A percentile compares a stretch with the other conserved stretches of the same genome.
These are phyloP conservation scores for Thera britannica DNA, from an alignment of 2,888 invertebrate genomes.

Conservation along the genomic window DNA sequence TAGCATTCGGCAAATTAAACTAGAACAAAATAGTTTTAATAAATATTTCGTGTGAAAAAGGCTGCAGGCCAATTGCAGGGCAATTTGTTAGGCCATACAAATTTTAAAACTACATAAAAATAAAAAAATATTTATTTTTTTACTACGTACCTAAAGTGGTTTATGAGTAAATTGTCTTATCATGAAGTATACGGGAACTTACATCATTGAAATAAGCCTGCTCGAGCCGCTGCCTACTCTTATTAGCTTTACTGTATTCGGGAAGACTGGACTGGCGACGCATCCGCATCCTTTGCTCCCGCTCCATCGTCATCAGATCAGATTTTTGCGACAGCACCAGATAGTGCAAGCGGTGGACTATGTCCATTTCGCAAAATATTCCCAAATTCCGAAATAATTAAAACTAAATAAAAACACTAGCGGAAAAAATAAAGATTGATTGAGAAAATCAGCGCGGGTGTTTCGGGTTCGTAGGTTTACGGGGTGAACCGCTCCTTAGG, in stretches of 20 bases:
- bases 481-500: conserved; percentile 51
- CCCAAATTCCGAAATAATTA: background rate
- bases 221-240: conserved; percentile 71
- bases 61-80: too few species aligned
- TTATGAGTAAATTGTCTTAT: background rate
- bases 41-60: too few species aligned
- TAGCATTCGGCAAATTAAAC: background rate
- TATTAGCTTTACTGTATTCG: conserved; percentile 75
- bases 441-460: conserved; percentile 27
- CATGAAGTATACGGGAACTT: conserved; percentile 49
- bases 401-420: background rate
- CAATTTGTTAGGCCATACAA: too few species aligned
- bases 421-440: conserved; percentile 14
- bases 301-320: conserved; percentile 80
- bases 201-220: conserved; percentile 80
- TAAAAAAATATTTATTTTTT: too few species aligned
- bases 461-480: background rate
- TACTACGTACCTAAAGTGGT: too few species aligned
- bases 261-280: conserved; percentile 80
- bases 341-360: conserved; percentile 80
- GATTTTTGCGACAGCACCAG: conserved; percentile 81
- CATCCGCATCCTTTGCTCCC: conserved; percentile 77
- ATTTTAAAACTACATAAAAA: too few species aligned
- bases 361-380: conserved; percentile 65
- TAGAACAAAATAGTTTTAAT: too few species aligned